These are phyloP conservation scores for Cremastobaeus sp. DNA, from an alignment of 2,888 invertebrate species.

Conservation along the genomic window DNA sequence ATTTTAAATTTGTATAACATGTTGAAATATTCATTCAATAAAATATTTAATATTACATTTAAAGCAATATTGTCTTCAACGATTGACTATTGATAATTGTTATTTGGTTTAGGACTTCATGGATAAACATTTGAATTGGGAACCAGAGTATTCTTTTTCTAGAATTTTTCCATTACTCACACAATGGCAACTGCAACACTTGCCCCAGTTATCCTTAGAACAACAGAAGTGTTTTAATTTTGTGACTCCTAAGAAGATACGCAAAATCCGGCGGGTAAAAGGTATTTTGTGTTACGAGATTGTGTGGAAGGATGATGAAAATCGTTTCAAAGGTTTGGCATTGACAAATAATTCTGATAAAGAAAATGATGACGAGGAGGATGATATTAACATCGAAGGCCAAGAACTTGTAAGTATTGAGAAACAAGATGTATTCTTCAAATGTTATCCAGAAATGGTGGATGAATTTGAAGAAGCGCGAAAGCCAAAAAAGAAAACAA, in stretches of 20 bases:
- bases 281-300: conserved; percentile 86
- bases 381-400: conserved; percentile 78
- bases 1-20: no score
- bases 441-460: conserved; percentile 83
- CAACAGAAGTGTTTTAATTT: conserved; percentile 31
- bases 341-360: conserved; percentile 61
- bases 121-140: conserved; percentile 85
- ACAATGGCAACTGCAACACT: conserved; percentile 85
- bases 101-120: conserved; percentile 85
- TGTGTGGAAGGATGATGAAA: conserved; percentile 83
- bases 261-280: conserved; percentile 80
- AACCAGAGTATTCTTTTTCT: conserved; percentile 86
- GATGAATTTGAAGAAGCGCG: conserved; percentile 81
- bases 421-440: conserved; percentile 82
- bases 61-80: conserved; percentile 10
- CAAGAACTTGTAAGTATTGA: conserved; percentile 83
- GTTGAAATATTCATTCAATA: no score
- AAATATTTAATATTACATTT: conserved; percentile 1
- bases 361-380: conserved; percentile 73
- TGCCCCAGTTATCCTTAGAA: conserved; percentile 63
- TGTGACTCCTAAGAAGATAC: conserved; percentile 79
- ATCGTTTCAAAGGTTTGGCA: conserved; percentile 81
- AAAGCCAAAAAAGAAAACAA: conserved; percentile 77
- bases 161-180: conserved; percentile 88
- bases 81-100: no score